A percentile compares a stretch with the other conserved stretches of the same genome.
These are phyloP conservation scores for Amblyraja radiata DNA, from an alignment of 2,797 vertebrate species.

Conservation along the genomic window DNA sequence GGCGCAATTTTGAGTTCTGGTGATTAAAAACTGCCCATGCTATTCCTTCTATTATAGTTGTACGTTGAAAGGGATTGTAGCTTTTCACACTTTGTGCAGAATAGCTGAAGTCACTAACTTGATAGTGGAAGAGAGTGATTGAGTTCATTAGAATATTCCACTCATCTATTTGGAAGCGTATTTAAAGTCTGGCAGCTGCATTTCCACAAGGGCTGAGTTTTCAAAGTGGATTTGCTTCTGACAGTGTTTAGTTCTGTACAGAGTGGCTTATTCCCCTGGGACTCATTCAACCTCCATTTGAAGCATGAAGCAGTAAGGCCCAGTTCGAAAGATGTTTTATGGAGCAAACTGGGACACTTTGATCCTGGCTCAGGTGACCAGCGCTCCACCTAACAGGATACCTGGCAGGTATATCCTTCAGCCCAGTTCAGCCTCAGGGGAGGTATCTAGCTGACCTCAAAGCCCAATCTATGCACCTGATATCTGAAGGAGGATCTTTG, in stretches of 20 bases:
- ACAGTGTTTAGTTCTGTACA: conserved; percentile 59
- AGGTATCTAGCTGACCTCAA: conserved; percentile 83
- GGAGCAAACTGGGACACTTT: conserved; percentile 67
- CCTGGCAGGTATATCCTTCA: conserved; percentile 61
- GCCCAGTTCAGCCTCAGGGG: conserved; percentile 69
- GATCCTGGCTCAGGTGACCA: conserved; percentile 91
- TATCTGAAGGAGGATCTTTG: conserved; percentile 79
- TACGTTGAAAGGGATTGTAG: background rate
- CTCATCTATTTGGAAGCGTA: background rate
- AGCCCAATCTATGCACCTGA: conserved; percentile 72
- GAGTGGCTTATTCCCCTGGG: conserved; percentile 65
- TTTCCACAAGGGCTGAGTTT: conserved; percentile 54
- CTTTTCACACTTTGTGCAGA: background rate
- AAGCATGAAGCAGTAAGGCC: conserved; percentile 61
- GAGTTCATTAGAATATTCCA: conserved; percentile 17
- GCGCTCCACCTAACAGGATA: conserved; percentile 64
- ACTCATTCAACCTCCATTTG: conserved; percentile 63
- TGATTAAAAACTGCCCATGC: background rate
- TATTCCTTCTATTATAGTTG: background rate
- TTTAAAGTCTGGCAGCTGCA: conserved; percentile 45
- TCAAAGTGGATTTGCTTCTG: conserved; percentile 53
- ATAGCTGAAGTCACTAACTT: background rate
- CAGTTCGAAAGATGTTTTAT: conserved; percentile 57
- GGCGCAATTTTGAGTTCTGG: background rate
- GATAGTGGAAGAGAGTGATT: conserved; percentile 2